These are phyloP conservation scores for Leptatherina wallacei DNA, from an alignment of 2,797 vertebrate species.

Conservation along the genomic window DNA sequence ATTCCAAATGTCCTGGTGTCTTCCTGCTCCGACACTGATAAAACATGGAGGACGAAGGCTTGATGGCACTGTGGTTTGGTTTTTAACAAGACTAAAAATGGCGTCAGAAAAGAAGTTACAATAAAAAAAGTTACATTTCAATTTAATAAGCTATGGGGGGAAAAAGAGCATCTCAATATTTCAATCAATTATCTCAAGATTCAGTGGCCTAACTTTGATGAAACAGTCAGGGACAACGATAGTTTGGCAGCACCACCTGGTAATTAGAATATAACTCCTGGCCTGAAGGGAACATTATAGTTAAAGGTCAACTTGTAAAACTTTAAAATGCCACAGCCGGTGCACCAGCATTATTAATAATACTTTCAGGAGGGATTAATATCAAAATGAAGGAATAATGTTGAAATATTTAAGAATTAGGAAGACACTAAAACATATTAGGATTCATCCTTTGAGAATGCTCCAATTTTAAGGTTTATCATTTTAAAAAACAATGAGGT, in stretches of 20 bases:
- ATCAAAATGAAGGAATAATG: conserved; percentile 10
- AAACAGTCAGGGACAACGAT: conserved; percentile 11
- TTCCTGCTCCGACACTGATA: conserved; percentile 5
- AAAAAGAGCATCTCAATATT: background rate
- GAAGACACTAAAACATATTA: conserved; percentile 1
- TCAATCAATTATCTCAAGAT: background rate
- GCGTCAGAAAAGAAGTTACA: background rate
- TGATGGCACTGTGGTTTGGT: background rate
- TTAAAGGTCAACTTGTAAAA: conserved; percentile 63
- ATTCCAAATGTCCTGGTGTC: conserved; percentile 4
- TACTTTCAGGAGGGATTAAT: conserved; percentile 35
- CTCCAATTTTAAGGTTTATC: conserved; percentile 9
- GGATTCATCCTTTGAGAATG: conserved; percentile 6
- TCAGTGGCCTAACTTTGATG: conserved; percentile 1
- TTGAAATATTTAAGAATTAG: background rate
- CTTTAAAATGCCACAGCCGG: conserved; percentile 58
- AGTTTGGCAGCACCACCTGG: conserved; percentile 6
- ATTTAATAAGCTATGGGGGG: background rate
- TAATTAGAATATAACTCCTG: conserved; percentile 47
- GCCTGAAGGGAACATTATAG: conserved; percentile 49
- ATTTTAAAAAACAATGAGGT: background rate
- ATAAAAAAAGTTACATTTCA: background rate
- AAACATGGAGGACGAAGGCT: conserved; percentile 9
- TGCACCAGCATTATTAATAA: conserved; percentile 35
- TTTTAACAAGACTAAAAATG: conserved; percentile 9